Evolutionary conservation across 1,140 invertebrate genomes (phyloP).

Genomic region (Scaptomyza graminum): DNA sequence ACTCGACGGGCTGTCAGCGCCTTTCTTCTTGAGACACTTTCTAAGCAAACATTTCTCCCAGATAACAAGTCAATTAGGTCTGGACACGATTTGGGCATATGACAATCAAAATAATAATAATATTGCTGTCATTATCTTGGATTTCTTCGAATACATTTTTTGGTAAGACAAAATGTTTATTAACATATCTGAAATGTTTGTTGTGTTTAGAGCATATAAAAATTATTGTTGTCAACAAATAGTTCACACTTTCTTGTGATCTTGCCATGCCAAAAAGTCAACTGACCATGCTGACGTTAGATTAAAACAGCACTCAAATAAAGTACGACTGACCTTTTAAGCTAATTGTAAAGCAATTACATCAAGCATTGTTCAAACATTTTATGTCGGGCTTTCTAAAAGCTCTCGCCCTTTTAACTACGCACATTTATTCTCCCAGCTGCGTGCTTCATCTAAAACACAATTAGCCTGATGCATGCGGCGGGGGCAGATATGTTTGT

Average conservation of each 20-base stretch:
- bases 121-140: constrained; percentile 10
- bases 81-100: constrained; percentile 18
- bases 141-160: not conserved
- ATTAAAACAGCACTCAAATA: not conserved
- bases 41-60: constrained; percentile 41
- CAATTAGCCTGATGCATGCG: constrained; percentile 1
- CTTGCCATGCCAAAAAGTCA: not conserved
- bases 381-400: not conserved
- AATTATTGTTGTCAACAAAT: not conserved
- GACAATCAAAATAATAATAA: constrained; percentile 26
- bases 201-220: not conserved
- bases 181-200: not conserved
- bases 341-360: too few species aligned
- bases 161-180: not conserved
- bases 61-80: constrained; percentile 48
- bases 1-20: constrained; percentile 18
- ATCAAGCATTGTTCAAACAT: too few species aligned
- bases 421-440: not conserved
- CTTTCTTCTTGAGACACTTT: constrained; percentile 38
- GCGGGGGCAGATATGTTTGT: constrained; percentile 27
- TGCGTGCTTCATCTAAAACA: not conserved
- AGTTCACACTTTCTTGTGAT: not conserved
- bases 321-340: too few species aligned
- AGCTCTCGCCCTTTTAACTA: too few species aligned
- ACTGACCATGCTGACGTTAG: not conserved